Base-by-base conservation (phyloP, 1,140 invertebrate species). In the Trypoxylus dichotomus region DNA sequence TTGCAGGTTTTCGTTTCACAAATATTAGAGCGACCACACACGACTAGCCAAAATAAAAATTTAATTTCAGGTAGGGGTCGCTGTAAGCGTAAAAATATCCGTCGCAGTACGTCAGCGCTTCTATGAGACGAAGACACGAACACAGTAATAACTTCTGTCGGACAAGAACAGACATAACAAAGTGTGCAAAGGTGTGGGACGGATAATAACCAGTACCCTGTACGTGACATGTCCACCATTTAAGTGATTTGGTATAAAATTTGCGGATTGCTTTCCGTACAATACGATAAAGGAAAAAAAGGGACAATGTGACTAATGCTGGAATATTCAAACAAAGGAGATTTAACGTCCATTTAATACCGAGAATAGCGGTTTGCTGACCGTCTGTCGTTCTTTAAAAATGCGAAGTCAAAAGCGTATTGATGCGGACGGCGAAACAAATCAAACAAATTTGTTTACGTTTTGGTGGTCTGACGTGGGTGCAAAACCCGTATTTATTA, bases 1-100 rank as follows among this genome's bases (percentile, higher is more conserved):
- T 60, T 68, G 63, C 63, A 27, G 21, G 63, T 68, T 68, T n/a
- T 13, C 63, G 63, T 68, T 68, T 68, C 63, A 68, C 63, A 68
- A 68, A 68, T 29, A 68, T 68, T 68, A 68, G 63, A 68, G 6
- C 24, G 24, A 71, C 63, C 63, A 71, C 63, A 71, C 63, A 71
- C 63, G 24, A 32, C 29, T 71, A 15, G 8, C 63, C 7, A 29
- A 32, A 27, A 71, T 29, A 71, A 29, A 32, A 71, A 54, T 54
- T 47, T 47, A 3, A 21, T 25, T 68, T 25, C 63, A 68, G 63
- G 63, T 68, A 68, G 19, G 63, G 24, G 13, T 13, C 63, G 63
- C 63, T 68, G 19, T 13, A 21, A 13, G 63, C 43, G 13, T 47
- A 47, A 47, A 47, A 68, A 68, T 25, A 68, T 24, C 27, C 63